Evolutionary conservation across 2,113 vertebrate species (phyloP).

Genomic region (Podiceps cristatus): DNA sequence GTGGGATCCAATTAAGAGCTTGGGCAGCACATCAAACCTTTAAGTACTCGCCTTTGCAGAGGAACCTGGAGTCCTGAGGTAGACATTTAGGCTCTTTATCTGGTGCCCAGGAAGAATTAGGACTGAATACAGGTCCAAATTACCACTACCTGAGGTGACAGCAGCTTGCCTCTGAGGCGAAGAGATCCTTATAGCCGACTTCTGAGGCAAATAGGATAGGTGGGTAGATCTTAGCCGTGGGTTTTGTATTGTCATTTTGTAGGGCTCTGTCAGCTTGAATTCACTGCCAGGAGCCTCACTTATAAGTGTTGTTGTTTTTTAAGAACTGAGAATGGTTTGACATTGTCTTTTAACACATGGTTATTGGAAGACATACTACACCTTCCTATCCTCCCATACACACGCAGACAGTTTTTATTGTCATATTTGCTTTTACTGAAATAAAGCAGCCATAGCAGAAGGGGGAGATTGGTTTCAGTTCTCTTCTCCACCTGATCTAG

Average conservation of each 20-base stretch:
- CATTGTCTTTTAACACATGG: neutral
- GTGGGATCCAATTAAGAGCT: conserved; percentile 5
- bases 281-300: neutral
- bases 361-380: neutral
- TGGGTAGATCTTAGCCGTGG: neutral
- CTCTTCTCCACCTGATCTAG: neutral
- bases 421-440: neutral
- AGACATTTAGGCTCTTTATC: neutral
- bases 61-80: neutral
- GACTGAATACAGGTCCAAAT: neutral
- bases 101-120: neutral
- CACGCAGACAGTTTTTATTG: neutral
- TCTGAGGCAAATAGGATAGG: neutral
- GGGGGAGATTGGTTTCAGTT: neutral
- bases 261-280: neutral
- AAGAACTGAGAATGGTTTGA: neutral
- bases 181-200: neutral
- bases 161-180: neutral
- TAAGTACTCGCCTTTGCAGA: neutral
- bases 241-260: neutral
- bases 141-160: neutral
- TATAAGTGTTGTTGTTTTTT: neutral
- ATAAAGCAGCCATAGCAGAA: neutral
- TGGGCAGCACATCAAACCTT: neutral
- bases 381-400: neutral